Base-by-base conservation (phyloP, 2,888 invertebrate genomes). In the Alcis repandata region DNA sequence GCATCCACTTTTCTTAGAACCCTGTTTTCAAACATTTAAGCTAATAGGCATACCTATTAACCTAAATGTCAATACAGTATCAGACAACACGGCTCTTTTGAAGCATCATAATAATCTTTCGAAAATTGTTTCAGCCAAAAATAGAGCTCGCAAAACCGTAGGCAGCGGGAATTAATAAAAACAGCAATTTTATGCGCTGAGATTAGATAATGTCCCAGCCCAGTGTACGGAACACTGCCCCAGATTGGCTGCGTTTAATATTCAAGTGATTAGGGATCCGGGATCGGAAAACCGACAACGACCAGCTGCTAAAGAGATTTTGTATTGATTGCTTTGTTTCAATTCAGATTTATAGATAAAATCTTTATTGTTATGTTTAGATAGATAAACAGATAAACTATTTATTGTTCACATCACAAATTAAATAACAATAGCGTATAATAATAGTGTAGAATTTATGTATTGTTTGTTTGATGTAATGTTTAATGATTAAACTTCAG, bases 161-260 rank as follows among this genome's bases (percentile, higher is more conserved):
- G 63, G 63, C 27, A 15, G 20, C 52, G 46, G 17, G 48, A 54
- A 63, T 61, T 59, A 52, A 56, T 49, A 51, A 64, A 62, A 63
- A 68, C 49, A 53, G 32, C 62, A 57, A 65, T 65, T 68, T 64
- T 27, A 49, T 56, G 46, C 46, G 53, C 19, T 15, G 40, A 59
- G 71, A 70, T 72, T 67, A 70, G 72, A 70, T 71, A 71, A 63
- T 53, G 36, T 48, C 20, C 41, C 32, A 58, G 60, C 43, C 53
- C 70, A 68, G 41, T 60, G 36, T 51, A 43, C 64, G 63, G 67
- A 67, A 70, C 68, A 67, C 54, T 72, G 67, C 38, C 61, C 63
- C 43, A 56, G 69, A 70, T 72, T 64, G 48, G 54, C 27, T 9
- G 32, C 41, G 19, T 17, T 63, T 65, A 63, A 58, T 63, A 52